phyloP scores from a whole-genome alignment of 2,797 vertebrate genomes.

The Natrix natrix region DNA sequence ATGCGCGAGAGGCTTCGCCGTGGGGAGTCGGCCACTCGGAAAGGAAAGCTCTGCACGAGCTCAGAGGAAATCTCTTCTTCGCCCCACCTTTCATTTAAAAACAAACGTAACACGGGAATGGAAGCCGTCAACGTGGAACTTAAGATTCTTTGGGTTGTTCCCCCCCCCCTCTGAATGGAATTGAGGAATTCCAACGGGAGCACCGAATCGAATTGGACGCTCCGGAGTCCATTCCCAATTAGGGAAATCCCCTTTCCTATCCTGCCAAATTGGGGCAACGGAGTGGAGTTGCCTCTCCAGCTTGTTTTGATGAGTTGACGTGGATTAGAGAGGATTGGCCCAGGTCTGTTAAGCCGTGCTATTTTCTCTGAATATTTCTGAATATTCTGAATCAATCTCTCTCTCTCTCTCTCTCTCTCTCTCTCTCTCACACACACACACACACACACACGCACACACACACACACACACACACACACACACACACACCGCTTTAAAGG shows the following conservation, averaged over 20 bases:
- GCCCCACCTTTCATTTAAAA: neutral
- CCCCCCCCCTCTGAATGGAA: neutral
- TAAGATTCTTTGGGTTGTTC: neutral
- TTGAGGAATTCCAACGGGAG: neutral
- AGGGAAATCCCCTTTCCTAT: neutral
- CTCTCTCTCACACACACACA: too few species aligned
- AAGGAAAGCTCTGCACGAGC: slow-evolving; percentile 4
- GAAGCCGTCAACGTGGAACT: neutral
- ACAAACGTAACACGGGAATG: neutral
- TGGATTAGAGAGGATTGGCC: neutral
- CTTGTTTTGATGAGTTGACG: neutral
- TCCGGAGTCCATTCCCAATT: neutral
- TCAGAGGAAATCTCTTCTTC: neutral
- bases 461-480: too few species aligned
- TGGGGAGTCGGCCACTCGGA: neutral
- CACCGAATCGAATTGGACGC: neutral
- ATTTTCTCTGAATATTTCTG: neutral
- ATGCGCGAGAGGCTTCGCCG: neutral
- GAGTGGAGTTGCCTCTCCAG: neutral
- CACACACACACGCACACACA: too few species aligned
- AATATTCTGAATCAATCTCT: too few species aligned
- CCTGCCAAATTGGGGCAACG: neutral
- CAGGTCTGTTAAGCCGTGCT: neutral
- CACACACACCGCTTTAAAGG: neutral
- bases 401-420: too few species aligned